These are phyloP conservation scores for Colletes gigas DNA, from an alignment of 1,140 invertebrate species.

Conservation along the genomic window DNA sequence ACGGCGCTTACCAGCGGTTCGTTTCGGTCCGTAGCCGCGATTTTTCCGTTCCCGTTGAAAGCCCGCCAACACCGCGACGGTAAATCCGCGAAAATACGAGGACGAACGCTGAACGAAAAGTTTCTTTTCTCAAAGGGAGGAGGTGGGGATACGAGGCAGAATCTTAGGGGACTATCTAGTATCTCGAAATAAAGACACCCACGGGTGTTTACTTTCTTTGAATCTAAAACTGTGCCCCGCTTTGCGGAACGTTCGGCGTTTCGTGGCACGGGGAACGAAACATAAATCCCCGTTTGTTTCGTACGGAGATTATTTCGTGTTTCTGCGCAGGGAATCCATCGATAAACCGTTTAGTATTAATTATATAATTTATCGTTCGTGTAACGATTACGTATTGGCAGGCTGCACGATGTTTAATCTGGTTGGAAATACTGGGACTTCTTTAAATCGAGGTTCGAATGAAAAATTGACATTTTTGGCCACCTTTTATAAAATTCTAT, in stretches of 20 bases:
- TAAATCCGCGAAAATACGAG: not conserved
- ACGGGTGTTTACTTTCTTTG: not conserved
- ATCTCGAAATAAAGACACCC: not conserved
- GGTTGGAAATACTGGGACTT: too few relatives aligned
- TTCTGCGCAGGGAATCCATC: too few relatives aligned
- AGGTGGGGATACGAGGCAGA: not conserved
- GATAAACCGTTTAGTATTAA: too few relatives aligned
- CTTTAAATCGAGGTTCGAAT: too few relatives aligned
- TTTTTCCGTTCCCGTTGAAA: slow-evolving; percentile 12
- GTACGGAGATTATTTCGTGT: too few relatives aligned
- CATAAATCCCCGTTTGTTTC: not conserved
- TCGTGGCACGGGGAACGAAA: not conserved
- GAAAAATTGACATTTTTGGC: too few relatives aligned
- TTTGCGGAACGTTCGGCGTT: not conserved
- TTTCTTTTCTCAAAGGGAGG: not conserved
- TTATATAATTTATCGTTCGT: too few relatives aligned
- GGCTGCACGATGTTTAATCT: too few relatives aligned
- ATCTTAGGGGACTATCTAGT: not conserved
- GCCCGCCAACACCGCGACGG: not conserved
- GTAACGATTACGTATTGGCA: too few relatives aligned
- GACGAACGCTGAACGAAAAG: not conserved
- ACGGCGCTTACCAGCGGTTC: not conserved
- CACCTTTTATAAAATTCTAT: too few relatives aligned
- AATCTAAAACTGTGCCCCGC: not conserved
- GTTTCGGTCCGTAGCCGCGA: not conserved